phyloP scores from a whole-genome alignment of 2,888 invertebrate genomes.

The Nemoura dubitans region DNA sequence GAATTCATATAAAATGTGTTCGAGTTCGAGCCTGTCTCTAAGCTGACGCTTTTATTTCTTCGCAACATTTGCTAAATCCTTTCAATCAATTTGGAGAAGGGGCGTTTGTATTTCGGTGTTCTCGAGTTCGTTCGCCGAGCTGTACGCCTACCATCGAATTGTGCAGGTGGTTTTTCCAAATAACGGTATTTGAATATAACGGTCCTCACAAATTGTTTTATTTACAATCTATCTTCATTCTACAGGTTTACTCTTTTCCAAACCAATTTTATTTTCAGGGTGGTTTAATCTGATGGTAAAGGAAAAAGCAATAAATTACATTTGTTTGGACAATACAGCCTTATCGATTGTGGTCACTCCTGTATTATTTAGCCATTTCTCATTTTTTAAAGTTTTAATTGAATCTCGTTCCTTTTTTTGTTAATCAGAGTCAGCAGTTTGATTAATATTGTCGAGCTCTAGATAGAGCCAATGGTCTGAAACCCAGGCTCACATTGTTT shows the following conservation, averaged over 20 bases:
- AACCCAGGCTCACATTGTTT: not conserved
- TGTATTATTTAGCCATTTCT: constrained; percentile 22
- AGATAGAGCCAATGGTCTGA: not conserved
- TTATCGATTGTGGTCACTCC: not conserved
- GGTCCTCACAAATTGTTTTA: constrained; percentile 4
- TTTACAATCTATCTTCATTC: constrained; percentile 12
- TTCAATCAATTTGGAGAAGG: not conserved
- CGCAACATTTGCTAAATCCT: not conserved
- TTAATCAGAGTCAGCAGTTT: constrained; percentile 16
- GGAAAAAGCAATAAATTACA: not conserved
- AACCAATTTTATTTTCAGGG: not conserved
- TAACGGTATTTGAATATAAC: not conserved
- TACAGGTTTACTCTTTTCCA: not conserved
- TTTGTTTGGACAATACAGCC: constrained; percentile 16
- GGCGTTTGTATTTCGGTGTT: not conserved
- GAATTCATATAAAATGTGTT: not conserved
- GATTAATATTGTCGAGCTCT: not conserved
- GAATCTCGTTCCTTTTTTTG: not conserved
- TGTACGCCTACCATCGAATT: not conserved
- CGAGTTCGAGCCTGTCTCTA: not conserved
- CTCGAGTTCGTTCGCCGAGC: too few relatives aligned
- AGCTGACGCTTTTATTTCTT: not conserved
- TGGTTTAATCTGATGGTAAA: not conserved
- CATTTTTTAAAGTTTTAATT: constrained; percentile 29
- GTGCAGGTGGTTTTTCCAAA: not conserved